Evolutionary conservation across 1,140 invertebrate genomes (phyloP), one percentile per base, ranked within the genome.

Genomic region (Ceratitis capitata): DNA sequence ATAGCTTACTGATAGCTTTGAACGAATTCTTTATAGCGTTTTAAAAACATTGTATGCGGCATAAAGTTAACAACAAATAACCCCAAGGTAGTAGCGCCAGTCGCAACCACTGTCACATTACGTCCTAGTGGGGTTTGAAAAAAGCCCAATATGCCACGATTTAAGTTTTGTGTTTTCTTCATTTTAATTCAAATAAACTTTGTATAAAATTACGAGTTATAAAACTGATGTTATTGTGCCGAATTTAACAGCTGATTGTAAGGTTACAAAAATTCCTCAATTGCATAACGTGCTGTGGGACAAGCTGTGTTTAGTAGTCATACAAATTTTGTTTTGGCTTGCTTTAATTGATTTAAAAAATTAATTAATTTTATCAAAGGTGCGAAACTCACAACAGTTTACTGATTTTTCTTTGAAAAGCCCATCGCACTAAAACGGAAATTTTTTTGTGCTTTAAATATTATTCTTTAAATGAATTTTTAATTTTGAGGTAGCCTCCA

Each of bases 31-130:
- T 91, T 92, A 86, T 93, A 94, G 86, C 93, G 89, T 4, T 92
- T 82, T 23, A 95, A 78, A 1, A 93, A 91, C n/a, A 93, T 85
- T 49, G 93, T 93, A 51, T 95, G 91, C 2, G 94, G 93, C 35
- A 93, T 19, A 86, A 92, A 89, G 64, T 92, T 88, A 0, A 85
- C 85, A 6, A 88, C 82, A 61, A 92, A 88, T 29, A 91, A 84
- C 1, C 88, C 87, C 39, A 88, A 49, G 1, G 85, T 85, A 32
- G 86, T 82, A 10, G 83, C 61, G 16, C 86, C 85, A 4, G 89
- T 87, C 29, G 69, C 83, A 35, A 85, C 69, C 45, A 89, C 85
- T 12, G 85, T 83, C 82, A 90, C 85, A 83, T 87, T 88, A 86
- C 86, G 88, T 23, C 91, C 92, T 4, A 47, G 85, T 9, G 90